Base-by-base conservation (phyloP, 2,113 vertebrate species). In the Paramormyrops kingsleyae region DNA sequence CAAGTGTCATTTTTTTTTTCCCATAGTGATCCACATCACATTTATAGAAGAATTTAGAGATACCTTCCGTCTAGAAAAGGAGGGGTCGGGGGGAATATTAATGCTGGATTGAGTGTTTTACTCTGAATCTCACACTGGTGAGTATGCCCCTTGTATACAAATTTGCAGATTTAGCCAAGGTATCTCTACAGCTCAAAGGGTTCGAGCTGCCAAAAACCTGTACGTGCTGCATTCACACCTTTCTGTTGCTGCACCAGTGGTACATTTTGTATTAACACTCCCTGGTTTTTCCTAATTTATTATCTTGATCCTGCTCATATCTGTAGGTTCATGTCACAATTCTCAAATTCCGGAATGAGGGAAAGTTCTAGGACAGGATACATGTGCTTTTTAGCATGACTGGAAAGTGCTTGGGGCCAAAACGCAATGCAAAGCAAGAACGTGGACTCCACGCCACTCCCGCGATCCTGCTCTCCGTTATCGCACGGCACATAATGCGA, bases 401-500 rank as follows among this genome's bases (percentile, higher is more conserved):
- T 50, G 17, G 15, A 9, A 88, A 59, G 39, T 24, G 53, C 19
- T 53, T 6, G 31, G 50, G 31, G 50, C n/a, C 46, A 52, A 83
- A 83, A 52, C 12, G 13, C 17, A n/a, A 56, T 5, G 5, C 53
- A 19, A 56, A 80, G 44, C 47, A 80, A 7, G 47, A 44, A n/a
- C 9, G 8, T 46, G 13, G 47, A 24, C 9, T 56, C 31, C 10
- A 8, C 15, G 2, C n/a, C 85, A 42, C 13, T 17, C 13, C 49
- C 85, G 6, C 15, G 50, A 5, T 53, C 49, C 31, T 52, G 85
- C 50, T 13, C 47, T n/a, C 46, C 17, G 87, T 46, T 44, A 21
- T 39, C 66, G 5, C 39, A 17, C 7, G 4, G 74, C 52, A 21
- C 39, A 17, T 91, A 90, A 91, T 91, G 89, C 85, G 6, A 91